These are phyloP conservation scores for Ptilonorhynchus violaceus DNA, from an alignment of 2,113 vertebrate species.

Conservation along the genomic window DNA sequence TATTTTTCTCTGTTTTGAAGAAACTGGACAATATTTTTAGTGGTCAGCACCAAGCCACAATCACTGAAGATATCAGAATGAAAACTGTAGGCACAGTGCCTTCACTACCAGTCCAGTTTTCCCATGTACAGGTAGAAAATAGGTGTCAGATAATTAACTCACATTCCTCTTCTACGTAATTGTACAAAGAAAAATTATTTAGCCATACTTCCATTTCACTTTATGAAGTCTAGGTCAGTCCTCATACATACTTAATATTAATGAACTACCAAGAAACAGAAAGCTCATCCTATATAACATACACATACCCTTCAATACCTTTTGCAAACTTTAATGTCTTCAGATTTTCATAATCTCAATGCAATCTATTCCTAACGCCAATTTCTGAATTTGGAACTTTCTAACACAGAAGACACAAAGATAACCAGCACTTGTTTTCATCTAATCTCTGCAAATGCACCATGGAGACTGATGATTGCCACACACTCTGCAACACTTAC, in stretches of 20 bases:
- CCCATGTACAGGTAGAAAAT: background rate
- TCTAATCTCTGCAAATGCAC: background rate
- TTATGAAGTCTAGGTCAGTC: background rate
- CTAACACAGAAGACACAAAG: background rate
- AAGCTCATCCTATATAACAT: background rate
- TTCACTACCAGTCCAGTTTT: background rate
- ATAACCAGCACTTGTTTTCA: background rate
- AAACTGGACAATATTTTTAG: background rate
- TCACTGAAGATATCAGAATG: background rate
- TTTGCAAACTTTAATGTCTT: background rate
- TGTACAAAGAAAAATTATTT: background rate
- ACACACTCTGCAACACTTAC: conserved; percentile 29
- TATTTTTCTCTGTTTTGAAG: background rate
- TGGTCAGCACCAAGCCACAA: background rate
- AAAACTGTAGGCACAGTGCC: background rate
- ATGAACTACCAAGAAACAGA: background rate
- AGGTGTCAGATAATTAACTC: background rate
- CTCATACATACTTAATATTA: background rate
- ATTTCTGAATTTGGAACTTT: background rate
- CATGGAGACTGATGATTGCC: background rate
- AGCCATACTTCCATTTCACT: background rate
- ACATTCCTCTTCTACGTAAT: background rate
- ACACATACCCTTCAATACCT: background rate
- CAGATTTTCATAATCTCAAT: background rate
- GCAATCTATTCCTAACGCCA: background rate